A percentile compares a stretch with the other conserved stretches of the same genome.
phyloP scores from a whole-genome alignment of 2,113 vertebrate genomes.

The Columbina picui region DNA sequence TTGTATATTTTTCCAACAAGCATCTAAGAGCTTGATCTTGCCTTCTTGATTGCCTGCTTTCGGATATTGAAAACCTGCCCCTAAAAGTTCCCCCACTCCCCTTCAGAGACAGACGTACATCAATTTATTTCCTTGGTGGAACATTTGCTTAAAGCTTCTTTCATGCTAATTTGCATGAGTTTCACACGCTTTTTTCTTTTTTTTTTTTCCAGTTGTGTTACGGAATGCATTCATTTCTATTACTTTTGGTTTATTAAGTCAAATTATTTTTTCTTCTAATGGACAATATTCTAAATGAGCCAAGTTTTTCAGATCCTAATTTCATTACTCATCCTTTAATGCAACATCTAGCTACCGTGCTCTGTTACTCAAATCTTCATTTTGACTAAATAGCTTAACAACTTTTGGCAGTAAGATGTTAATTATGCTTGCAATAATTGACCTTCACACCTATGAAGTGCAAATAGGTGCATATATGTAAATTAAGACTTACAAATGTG shows the following conservation, averaged over 20 bases:
- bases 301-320: not conserved
- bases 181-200: not conserved
- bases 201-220: not conserved
- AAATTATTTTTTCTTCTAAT: not conserved
- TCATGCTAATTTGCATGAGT: not conserved
- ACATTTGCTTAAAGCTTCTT: not conserved
- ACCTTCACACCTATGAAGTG: conserved; percentile 3
- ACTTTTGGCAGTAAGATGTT: conserved; percentile 19
- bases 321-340: conserved; percentile 5
- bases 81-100: not conserved
- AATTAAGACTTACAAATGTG: conserved; percentile 24
- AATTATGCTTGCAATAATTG: conserved; percentile 52
- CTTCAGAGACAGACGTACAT: not conserved
- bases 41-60: not conserved
- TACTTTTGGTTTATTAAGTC: not conserved
- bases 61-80: not conserved
- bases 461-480: not conserved
- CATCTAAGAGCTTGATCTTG: not conserved
- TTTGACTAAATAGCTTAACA: conserved; percentile 16
- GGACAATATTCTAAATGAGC: not conserved
- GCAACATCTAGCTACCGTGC: not conserved
- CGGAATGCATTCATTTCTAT: not conserved
- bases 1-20: not conserved
- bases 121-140: not conserved
- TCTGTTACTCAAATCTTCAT: not conserved